Conservation (phyloP, 2,797 vertebrate species). For the Lithobates pipiens region DNA sequence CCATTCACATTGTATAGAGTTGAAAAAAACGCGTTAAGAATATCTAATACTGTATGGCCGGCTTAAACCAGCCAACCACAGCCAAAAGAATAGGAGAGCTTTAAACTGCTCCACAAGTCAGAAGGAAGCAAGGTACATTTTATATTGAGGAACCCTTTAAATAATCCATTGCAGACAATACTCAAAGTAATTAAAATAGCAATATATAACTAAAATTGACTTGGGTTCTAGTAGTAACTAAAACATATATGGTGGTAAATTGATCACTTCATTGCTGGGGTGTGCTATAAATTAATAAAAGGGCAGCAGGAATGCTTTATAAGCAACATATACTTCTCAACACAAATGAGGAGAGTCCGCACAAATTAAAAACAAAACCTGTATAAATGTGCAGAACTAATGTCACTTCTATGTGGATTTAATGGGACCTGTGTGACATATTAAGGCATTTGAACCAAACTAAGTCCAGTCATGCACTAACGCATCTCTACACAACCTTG, state of each 20-base stretch:
- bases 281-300: slow-evolving; percentile 24
- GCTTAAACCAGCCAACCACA: too few relatives aligned
- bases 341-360: background rate
- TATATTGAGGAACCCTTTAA: background rate
- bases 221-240: background rate
- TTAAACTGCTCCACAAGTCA: background rate
- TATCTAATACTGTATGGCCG: too few relatives aligned
- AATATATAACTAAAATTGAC: slow-evolving; percentile 2
- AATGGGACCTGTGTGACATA: slow-evolving; percentile 62
- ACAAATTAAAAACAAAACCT: slow-evolving; percentile 6
- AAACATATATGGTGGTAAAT: background rate
- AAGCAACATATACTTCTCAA: slow-evolving; percentile 5
- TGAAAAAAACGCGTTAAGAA: too few relatives aligned
- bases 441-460: slow-evolving; percentile 59
- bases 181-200: background rate
- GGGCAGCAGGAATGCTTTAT: background rate
- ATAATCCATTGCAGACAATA: slow-evolving; percentile 2
- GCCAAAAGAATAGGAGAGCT: background rate
- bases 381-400: slow-evolving; percentile 30
- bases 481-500: slow-evolving; percentile 61
- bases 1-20: too few relatives aligned
- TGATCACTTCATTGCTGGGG: background rate
- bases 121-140: background rate
- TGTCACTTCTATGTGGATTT: slow-evolving; percentile 22
- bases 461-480: slow-evolving; percentile 55